Base-by-base conservation (phyloP, 2,113 vertebrate genomes). In the Microtus oregoni region DNA sequence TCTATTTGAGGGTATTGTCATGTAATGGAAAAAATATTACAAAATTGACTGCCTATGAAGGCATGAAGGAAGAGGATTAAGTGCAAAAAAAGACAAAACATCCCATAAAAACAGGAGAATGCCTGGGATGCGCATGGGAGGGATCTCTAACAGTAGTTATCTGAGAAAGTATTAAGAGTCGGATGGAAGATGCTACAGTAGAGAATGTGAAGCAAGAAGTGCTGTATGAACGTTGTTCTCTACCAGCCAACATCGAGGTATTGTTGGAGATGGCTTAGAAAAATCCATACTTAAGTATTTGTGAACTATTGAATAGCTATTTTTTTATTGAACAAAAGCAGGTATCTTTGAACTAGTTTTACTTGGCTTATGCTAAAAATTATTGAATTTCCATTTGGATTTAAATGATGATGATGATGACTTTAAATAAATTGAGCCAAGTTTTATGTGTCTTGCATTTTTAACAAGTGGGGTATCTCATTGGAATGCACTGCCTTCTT, bases 401-500 rank as follows among this genome's bases (percentile, higher is more conserved):
- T 96, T 96, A 97, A 98, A 97, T 97, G 97, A 98, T 96, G 79
- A 98, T 94, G 97, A 96, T 93, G 95, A 97, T 98, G 97, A 89
- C 94, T 98, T 98, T 98, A 98, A 98, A 97, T 95, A 97, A 98
- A 98, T 96, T 97, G 98, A 98, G 97, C 90, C 95, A 98, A 97
- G 93, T 98, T 98, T 97, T 98, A 98, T 98, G 98, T 98, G 92
- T 98, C 98, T 98, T 98, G 98, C 98, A 98, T 99, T 98, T 98
- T 98, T 98, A 98, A 99, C 98, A 98, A 98, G 98, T 98, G 97
- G 98, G 92, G 97, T 98, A 97, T 98, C 98, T 99, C 98, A 98
- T 98, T 98, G 98, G 98, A 98, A 99, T 98, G 98, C 98, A 96
- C 97, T 98, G 92, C 85, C 97, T 98, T 98, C 98, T 98, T 98